Percentiles rank a stretch among this genome's conserved stretches.
These are phyloP conservation scores for Cephalopachus bancanus DNA, from an alignment of 2,797 vertebrate species.

Conservation along the genomic window DNA sequence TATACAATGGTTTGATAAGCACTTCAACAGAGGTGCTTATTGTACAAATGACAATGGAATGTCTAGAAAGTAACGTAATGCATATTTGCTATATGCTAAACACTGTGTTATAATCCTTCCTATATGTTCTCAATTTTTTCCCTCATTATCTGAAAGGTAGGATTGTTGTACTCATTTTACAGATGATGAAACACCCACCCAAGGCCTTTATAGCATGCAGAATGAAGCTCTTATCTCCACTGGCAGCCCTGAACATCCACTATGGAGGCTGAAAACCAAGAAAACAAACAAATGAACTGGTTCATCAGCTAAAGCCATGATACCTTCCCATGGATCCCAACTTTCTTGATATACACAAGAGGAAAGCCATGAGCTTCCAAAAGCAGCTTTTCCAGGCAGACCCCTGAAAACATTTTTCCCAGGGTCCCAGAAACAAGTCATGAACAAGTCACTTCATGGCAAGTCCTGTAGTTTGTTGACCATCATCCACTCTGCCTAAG, in stretches of 20 bases:
- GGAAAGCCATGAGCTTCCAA: not conserved
- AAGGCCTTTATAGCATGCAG: not conserved
- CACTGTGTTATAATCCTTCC: not conserved
- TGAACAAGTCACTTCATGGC: not conserved
- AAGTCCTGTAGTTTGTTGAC: not conserved
- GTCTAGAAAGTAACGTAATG: not conserved
- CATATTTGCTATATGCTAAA: not conserved
- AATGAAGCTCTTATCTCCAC: not conserved
- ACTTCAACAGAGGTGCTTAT: not conserved
- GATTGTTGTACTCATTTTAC: not conserved
- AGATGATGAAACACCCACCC: not conserved
- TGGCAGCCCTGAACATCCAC: not conserved
- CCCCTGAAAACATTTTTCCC: not conserved
- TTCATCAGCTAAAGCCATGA: not conserved
- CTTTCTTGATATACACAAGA: not conserved
- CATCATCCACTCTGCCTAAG: not conserved
- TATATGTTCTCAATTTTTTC: not conserved
- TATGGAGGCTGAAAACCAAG: not conserved
- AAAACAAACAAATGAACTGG: not conserved
- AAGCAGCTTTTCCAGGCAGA: slow-evolving; percentile 1
- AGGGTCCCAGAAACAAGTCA: not conserved
- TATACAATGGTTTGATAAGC: not conserved
- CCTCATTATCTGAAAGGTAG: not conserved
- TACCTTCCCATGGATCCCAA: slow-evolving; percentile 12
- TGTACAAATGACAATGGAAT: not conserved